phyloP scores from a whole-genome alignment of 1,140 invertebrate genomes.

The Polypedilum pembai region DNA sequence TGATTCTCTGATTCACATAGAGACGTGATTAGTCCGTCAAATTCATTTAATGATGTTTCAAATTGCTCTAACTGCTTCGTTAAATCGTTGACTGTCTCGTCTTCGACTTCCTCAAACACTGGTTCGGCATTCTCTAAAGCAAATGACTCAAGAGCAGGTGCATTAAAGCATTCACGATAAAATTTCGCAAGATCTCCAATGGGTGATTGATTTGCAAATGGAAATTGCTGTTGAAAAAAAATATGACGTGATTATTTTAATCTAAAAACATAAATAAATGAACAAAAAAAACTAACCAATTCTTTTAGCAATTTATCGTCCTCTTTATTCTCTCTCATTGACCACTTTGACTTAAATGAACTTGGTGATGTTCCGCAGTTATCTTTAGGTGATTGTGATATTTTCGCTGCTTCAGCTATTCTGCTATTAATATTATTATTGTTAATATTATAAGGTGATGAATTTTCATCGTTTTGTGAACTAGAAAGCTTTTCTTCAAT shows the following conservation, averaged over 20 bases:
- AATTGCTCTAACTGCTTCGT: conserved; percentile 65
- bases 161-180: conserved; percentile 69
- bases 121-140: conserved; percentile 44
- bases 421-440: conserved; percentile 32
- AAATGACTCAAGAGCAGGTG: conserved; percentile 60
- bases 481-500: neutral
- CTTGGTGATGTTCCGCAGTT: conserved; percentile 28
- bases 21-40: conserved; percentile 62
- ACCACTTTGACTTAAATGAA: conserved; percentile 21
- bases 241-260: neutral
- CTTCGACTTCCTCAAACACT: conserved; percentile 30
- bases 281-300: conserved; percentile 30
- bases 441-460: conserved; percentile 33
- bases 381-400: conserved; percentile 22
- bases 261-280: neutral
- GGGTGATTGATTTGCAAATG: conserved; percentile 48
- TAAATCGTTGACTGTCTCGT: conserved; percentile 58
- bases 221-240: conserved; percentile 47
- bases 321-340: conserved; percentile 29
- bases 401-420: conserved; percentile 22
- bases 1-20: conserved; percentile 51
- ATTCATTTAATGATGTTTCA: conserved; percentile 64
- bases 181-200: conserved; percentile 63
- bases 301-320: conserved; percentile 34
- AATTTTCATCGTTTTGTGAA: neutral